phyloP scores from a whole-genome alignment of 2,113 vertebrate genomes.

The Phocoena phocoena region DNA sequence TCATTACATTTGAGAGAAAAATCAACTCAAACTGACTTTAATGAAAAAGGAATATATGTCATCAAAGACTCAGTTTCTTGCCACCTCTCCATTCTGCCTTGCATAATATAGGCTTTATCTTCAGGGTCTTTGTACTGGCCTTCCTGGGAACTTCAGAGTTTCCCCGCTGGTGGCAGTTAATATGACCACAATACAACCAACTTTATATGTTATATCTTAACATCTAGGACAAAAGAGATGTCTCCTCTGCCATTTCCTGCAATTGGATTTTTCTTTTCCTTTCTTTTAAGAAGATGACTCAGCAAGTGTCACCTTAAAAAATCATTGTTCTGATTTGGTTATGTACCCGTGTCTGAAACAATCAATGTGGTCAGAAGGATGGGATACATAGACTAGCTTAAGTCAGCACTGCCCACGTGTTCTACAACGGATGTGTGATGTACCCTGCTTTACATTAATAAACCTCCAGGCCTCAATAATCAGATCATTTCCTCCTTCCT shows the following conservation, averaged over 20 bases:
- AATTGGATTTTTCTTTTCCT: background rate
- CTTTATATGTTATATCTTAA: background rate
- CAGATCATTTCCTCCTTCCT: background rate
- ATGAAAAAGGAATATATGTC: background rate
- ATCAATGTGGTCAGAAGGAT: background rate
- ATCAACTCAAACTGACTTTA: background rate
- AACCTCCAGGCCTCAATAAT: background rate
- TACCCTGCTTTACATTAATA: background rate
- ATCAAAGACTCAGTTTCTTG: background rate
- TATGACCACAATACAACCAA: background rate
- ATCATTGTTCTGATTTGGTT: background rate
- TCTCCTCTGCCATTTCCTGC: background rate
- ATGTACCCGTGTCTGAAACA: background rate
- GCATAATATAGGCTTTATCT: background rate
- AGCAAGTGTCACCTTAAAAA: background rate
- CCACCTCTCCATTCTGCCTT: background rate
- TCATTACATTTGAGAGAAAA: slow-evolving; percentile 7
- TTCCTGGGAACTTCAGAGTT: background rate
- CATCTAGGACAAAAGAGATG: background rate
- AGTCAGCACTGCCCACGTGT: background rate
- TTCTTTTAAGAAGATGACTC: background rate
- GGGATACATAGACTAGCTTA: background rate
- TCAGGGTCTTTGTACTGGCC: background rate
- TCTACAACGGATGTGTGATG: background rate
- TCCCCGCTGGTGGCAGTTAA: background rate